Percentiles rank a stretch among this genome's conserved stretches.
Evolutionary conservation across 1,140 invertebrate species (phyloP).

Genomic region (Eriosoma lanigerum): DNA sequence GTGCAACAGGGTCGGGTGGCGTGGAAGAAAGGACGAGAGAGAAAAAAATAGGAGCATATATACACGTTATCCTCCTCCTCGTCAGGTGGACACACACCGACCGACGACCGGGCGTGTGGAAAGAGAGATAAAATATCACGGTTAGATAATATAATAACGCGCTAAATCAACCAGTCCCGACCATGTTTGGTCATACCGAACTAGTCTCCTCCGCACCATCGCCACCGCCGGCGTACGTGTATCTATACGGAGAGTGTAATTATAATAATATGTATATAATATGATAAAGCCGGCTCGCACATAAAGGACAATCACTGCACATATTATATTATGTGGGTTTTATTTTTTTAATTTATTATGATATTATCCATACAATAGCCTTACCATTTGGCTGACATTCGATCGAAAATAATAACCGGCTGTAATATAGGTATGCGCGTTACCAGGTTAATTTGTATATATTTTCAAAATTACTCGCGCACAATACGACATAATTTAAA

Average conservation of each 20-base stretch:
- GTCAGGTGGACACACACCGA: background rate
- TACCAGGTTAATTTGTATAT: background rate
- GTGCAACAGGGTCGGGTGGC: background rate
- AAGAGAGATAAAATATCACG: conserved; percentile 42
- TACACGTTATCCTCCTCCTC: background rate
- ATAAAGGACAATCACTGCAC: conserved; percentile 37
- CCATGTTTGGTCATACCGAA: conserved; percentile 49
- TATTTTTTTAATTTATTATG: too few relatives aligned
- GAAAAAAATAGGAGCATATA: conserved; percentile 7
- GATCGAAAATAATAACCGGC: background rate
- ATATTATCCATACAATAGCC: background rate
- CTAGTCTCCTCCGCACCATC: conserved; percentile 21
- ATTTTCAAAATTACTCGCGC: too few relatives aligned
- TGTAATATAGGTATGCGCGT: background rate
- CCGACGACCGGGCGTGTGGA: background rate
- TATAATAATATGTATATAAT: too few relatives aligned
- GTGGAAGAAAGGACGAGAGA: too few relatives aligned
- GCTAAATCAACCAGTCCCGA: conserved; percentile 48
- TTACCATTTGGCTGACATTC: background rate
- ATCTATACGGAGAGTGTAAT: too few relatives aligned
- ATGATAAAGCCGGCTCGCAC: background rate
- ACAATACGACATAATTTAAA: background rate
- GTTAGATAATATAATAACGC: conserved; percentile 38
- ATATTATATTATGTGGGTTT: conserved; percentile 19
- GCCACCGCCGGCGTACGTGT: too few relatives aligned